phyloP scores from a whole-genome alignment of 1,140 invertebrate species.

The Leptopilina boulardi region DNA sequence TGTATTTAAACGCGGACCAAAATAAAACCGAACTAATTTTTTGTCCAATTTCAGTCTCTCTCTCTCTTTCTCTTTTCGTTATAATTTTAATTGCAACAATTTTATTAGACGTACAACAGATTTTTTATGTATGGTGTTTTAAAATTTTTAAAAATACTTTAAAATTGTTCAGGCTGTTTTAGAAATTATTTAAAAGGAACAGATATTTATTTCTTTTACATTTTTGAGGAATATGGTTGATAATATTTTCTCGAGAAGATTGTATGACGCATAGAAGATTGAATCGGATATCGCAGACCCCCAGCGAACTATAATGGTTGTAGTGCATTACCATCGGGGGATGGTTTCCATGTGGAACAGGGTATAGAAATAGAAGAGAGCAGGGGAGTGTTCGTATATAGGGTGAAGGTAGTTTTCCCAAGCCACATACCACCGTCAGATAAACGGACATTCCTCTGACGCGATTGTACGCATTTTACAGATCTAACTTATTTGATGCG shows the following conservation, averaged over 20 bases:
- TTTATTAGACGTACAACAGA: too few species aligned
- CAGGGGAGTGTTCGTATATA: not conserved
- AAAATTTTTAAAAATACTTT: too few species aligned
- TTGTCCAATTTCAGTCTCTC: too few species aligned
- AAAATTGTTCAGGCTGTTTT: not conserved
- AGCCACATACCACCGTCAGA: constrained; percentile 19
- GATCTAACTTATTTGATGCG: not conserved
- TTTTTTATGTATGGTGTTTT: too few species aligned
- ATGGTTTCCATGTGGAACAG: constrained; percentile 3
- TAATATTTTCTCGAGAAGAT: constrained; percentile 13
- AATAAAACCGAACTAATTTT: too few species aligned
- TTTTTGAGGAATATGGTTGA: not conserved
- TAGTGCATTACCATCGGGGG: constrained; percentile 29
- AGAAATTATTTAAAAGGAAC: not conserved
- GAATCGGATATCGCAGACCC: constrained; percentile 17
- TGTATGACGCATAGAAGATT: constrained; percentile 13
- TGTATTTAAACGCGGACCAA: not conserved
- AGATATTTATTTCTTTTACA: not conserved
- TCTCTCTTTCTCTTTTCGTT: too few species aligned
- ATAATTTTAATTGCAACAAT: too few species aligned
- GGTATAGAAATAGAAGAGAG: constrained; percentile 21
- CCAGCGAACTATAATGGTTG: constrained; percentile 2
- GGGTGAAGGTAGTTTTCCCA: not conserved
- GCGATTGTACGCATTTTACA: not conserved
- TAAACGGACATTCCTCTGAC: not conserved